These are phyloP conservation scores for Dendrolimus kikuchii DNA, from an alignment of 1,140 invertebrate genomes.

Conservation along the genomic window DNA sequence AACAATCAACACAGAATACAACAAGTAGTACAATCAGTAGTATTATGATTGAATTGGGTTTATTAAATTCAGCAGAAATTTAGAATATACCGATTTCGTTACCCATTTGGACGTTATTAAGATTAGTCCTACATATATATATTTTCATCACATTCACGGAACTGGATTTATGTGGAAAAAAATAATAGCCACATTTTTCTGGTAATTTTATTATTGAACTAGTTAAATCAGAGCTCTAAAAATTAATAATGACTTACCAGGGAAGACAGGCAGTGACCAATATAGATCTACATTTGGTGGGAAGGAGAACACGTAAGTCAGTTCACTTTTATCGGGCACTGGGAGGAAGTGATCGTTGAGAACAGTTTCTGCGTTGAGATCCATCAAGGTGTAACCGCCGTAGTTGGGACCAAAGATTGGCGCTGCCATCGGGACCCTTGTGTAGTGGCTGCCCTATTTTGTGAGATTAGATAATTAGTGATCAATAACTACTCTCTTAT, in stretches of 20 bases:
- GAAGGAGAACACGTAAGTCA: slow-evolving; percentile 41
- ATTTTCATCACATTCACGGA: too few relatives aligned
- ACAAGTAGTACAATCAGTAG: too few relatives aligned
- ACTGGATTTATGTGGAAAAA: too few relatives aligned
- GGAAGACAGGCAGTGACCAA: slow-evolving; percentile 54
- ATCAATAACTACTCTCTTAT: too few relatives aligned
- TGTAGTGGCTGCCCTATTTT: slow-evolving; percentile 40
- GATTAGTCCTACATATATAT: background rate
- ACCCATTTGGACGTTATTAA: too few relatives aligned
- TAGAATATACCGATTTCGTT: too few relatives aligned
- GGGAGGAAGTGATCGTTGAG: slow-evolving; percentile 49
- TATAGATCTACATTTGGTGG: slow-evolving; percentile 39
- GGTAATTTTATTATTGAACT: too few relatives aligned
- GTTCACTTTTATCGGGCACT: slow-evolving; percentile 41
- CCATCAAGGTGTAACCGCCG: slow-evolving; percentile 47
- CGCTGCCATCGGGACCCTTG: slow-evolving; percentile 39
- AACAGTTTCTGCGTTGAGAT: slow-evolving; percentile 36
- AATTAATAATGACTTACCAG: slow-evolving; percentile 28
- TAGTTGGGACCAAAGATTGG: slow-evolving; percentile 47
- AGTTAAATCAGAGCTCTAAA: too few relatives aligned
- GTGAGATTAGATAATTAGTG: background rate
- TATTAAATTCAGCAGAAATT: too few relatives aligned
- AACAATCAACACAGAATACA: background rate
- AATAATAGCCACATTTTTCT: too few relatives aligned
- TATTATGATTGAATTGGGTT: too few relatives aligned